A percentile compares a stretch with the other conserved stretches of the same genome.
Conservation (phyloP, 2,888 invertebrate species). For the Epirrita christyi region DNA sequence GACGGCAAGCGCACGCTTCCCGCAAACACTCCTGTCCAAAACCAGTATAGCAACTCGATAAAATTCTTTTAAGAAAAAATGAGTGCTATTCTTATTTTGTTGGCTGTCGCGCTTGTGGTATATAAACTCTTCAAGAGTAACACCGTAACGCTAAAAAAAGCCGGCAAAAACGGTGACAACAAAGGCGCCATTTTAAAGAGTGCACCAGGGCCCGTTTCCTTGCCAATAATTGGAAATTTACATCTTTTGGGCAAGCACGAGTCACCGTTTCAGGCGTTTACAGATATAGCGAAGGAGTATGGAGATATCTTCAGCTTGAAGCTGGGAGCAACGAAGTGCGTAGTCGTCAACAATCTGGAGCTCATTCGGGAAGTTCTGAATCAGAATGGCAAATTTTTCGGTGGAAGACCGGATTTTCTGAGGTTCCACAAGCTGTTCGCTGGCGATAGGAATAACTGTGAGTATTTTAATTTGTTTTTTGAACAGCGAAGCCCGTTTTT, state of each 20-base stretch:
- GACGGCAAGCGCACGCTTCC: constrained; percentile 55
- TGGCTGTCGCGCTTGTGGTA: constrained; percentile 54
- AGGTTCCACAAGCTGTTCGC: constrained; percentile 93
- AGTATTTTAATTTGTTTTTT: constrained; percentile 72
- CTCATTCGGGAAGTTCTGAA: constrained; percentile 91
- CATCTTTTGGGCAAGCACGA: constrained; percentile 87
- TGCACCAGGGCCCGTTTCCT: constrained; percentile 87
- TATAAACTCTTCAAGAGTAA: constrained; percentile 63
- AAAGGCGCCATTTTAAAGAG: constrained; percentile 55
- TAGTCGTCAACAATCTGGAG: constrained; percentile 90
- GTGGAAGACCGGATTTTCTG: constrained; percentile 92
- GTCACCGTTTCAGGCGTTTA: constrained; percentile 90
- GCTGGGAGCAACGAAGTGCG: constrained; percentile 88
- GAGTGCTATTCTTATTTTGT: constrained; percentile 69
- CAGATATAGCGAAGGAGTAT: constrained; percentile 87
- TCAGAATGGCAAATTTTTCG: constrained; percentile 92
- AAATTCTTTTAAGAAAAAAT: constrained; percentile 71
- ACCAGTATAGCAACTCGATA: constrained; percentile 69
- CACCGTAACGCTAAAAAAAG: constrained; percentile 50
- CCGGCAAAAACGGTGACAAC: constrained; percentile 53
- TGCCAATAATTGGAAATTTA: constrained; percentile 89
- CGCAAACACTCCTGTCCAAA: constrained; percentile 55
- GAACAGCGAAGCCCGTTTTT: too few species aligned
- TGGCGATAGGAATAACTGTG: constrained; percentile 94
- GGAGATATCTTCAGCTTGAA: constrained; percentile 90